phyloP scores from a whole-genome alignment of 1,140 invertebrate genomes.

The Amyelois transitella region DNA sequence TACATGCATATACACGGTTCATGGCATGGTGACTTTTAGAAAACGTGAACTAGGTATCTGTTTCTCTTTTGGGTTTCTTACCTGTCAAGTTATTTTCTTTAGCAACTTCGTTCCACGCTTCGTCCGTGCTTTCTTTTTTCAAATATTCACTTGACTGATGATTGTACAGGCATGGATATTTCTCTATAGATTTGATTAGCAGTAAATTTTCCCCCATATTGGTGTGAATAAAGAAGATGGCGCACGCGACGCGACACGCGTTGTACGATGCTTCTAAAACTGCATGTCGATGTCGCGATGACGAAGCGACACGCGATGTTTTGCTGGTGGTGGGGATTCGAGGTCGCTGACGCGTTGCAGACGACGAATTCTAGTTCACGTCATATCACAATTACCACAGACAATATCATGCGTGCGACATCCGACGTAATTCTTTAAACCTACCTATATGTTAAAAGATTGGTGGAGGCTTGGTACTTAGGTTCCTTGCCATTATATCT shows the following conservation, averaged over 20 bases:
- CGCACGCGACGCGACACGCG: background rate
- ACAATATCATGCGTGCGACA: too few relatives aligned
- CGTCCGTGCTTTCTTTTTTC: conserved; percentile 19
- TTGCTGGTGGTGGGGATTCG: background rate
- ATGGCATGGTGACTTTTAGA: too few relatives aligned
- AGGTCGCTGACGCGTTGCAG: conserved; percentile 16
- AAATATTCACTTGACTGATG: conserved; percentile 12
- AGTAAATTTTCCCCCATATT: conserved; percentile 16
- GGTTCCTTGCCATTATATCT: too few relatives aligned
- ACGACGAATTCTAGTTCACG: too few relatives aligned
- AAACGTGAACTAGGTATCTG: too few relatives aligned
- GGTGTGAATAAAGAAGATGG: background rate
- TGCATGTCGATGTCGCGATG: background rate
- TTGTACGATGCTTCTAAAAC: background rate
- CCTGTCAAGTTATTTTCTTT: conserved; percentile 16
- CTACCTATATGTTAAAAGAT: too few relatives aligned
- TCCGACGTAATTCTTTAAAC: too few relatives aligned
- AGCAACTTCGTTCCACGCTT: conserved; percentile 21
- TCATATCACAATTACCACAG: too few relatives aligned
- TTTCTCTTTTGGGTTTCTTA: background rate
- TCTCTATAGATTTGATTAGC: conserved; percentile 14
- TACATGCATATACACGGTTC: too few relatives aligned
- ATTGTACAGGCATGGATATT: conserved; percentile 19
- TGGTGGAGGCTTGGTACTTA: too few relatives aligned
- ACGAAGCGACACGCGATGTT: background rate